Conservation (phyloP, 2,113 vertebrate species). For the Capreolus pygargus region DNA sequence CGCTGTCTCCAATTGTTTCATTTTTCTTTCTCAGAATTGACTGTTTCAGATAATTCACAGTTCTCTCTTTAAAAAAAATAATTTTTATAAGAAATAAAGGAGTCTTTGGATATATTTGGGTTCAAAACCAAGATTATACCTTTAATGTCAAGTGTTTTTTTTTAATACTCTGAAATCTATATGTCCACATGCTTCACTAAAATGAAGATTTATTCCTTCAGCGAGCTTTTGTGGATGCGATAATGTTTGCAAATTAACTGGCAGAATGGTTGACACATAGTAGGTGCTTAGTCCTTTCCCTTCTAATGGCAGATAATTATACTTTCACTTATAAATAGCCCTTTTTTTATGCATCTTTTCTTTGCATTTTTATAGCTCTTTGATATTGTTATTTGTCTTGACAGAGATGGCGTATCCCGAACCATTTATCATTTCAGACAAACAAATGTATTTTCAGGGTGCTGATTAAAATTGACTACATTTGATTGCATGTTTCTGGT, state of each 20-base stretch:
- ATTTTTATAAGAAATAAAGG: background rate
- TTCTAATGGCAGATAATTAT: constrained; percentile 32
- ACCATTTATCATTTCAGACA: background rate
- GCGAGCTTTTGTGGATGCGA: background rate
- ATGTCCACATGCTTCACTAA: background rate
- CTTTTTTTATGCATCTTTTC: background rate
- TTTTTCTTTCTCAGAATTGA: background rate
- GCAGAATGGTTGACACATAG: background rate
- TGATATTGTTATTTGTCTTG: background rate
- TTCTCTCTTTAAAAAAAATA: background rate
- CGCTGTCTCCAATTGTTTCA: background rate
- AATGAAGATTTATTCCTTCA: background rate
- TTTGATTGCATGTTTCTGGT: background rate
- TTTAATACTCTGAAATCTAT: background rate
- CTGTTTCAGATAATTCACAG: background rate
- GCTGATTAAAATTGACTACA: background rate
- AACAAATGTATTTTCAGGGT: background rate
- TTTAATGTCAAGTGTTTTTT: background rate
- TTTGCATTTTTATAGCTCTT: constrained; percentile 28
- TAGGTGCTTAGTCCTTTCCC: constrained; percentile 4
- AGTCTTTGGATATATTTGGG: background rate
- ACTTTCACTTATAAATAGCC: background rate
- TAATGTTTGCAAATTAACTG: constrained; percentile 10
- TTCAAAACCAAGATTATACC: background rate
- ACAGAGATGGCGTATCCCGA: background rate